Evolutionary conservation across 2,888 invertebrate genomes (phyloP), one percentile per base, ranked within the genome.

Genomic region (Sericinus montela): DNA sequence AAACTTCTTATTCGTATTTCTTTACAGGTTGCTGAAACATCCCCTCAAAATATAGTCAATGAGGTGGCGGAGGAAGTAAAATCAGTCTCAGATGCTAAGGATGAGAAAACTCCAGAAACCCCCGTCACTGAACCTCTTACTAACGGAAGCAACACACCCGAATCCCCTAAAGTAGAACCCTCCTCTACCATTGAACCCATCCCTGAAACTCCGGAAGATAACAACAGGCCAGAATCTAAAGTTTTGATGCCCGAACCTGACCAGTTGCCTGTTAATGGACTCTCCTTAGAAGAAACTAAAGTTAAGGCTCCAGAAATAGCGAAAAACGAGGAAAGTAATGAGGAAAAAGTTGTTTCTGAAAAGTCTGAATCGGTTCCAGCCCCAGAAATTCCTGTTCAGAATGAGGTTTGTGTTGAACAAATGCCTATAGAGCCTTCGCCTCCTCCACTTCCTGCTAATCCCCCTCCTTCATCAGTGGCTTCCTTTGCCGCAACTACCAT

Each of bases 391-490:
- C 76, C 86, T 69, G 76, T 75, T 67, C 78, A 63, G 69, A 78
- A 85, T 73, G 89, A 89, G 89, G 89, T 89, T 89, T 89, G 89
- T 89, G 88, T 83, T 80, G 79, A 81, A 72, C 78, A 77, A 80
- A 75, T 80, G 91, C 91, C 91, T 90, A 90, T 86, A 82, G 91
- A 92, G 78, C 86, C 91, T 80, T 77, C 90, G 75, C 93, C 93
- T 80, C 94, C 93, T 74, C 93, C 94, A 65, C 91, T 94, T 73
- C 94, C 94, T 62, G 91, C 92, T 74, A 92, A 92, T 74, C 93
- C 93, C 72, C 94, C 94, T 75, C 94, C 94, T 64, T 93, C 93
- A 70, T 93, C 93, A 83, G 92, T 93, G 86, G 92, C 91, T 78
- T 92, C 92, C 66, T 93, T 94, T 81, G 93, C 93, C 78, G 92